These are phyloP conservation scores for Solen grandis DNA, from an alignment of 1,140 invertebrate genomes.

Conservation along the genomic window DNA sequence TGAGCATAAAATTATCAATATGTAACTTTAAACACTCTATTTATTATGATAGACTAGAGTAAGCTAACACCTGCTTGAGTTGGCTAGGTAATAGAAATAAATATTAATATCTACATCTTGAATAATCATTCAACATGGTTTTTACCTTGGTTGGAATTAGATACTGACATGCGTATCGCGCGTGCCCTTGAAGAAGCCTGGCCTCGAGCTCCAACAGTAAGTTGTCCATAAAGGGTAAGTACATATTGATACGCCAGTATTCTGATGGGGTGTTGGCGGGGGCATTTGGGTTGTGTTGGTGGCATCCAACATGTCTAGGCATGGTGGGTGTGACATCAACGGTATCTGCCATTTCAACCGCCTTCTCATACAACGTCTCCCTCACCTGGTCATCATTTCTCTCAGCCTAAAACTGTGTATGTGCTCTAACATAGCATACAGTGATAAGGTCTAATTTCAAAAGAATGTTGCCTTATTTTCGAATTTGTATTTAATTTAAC, in stretches of 20 bases:
- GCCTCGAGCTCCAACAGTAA: neutral
- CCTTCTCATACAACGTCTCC: conserved; percentile 7
- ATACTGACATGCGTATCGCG: neutral
- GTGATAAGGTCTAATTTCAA: no score
- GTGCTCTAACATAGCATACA: no score
- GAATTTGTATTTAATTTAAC: no score
- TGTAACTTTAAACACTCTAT: no score
- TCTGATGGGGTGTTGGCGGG: neutral
- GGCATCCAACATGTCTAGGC: no score
- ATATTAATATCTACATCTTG: no score
- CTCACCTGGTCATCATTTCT: conserved; percentile 26
- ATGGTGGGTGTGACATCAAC: conserved; percentile 28
- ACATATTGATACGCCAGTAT: conserved; percentile 10
- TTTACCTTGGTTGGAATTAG: conserved; percentile 7
- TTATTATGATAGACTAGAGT: no score
- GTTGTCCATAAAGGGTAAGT: conserved; percentile 4
- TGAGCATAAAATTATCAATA: no score
- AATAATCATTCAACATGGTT: no score
- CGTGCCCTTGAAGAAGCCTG: neutral
- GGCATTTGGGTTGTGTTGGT: neutral
- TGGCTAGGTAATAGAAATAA: no score
- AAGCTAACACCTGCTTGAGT: no score
- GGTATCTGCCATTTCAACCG: conserved; percentile 18
- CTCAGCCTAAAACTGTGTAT: neutral
- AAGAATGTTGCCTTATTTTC: no score